Evolutionary conservation across 2,888 invertebrate genomes (phyloP), one percentile per base, ranked within the genome.

Genomic region (Pheosia gnoma): DNA sequence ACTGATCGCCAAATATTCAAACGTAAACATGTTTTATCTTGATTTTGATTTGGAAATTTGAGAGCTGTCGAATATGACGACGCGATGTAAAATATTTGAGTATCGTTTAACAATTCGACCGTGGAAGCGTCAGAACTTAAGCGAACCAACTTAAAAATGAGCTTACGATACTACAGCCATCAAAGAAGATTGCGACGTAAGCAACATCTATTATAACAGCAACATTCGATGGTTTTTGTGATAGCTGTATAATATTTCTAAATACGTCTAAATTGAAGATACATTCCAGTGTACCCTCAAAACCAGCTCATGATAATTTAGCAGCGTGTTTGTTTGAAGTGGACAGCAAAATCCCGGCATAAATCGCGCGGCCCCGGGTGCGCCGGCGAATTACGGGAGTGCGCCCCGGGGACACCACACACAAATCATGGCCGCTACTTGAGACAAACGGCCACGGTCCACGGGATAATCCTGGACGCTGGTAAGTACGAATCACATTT

Each of bases 311-410:
- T 62, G 63, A 82, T 74, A 80, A 79, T 82, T 80, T 77, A 74
- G 75, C 70, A 76, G 63, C 65, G 74, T 86, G 85, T 87, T 87
- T 87, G 82, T 84, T 86, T 84, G 82, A 85, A 88, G 75, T 75
- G 74, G 75, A 76, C 75, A 72, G 58, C 59, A 25, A 61, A 76
- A 88, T 85, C 86, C 85, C 67, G 69, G 77, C 80, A 84, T 86
- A 84, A 84, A 87, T 85, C 71, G 75, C 64, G 47, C 67, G 74
- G 68, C 78, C 79, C 70, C 63, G 71, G 65, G 64, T 66, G 74
- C 75, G 77, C 71, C 78, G 45, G 9, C 9, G 76, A 77, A 77
- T 65, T 71, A 75, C 70, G 67, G 65, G 62, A 71, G 65, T 61
- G 65, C 62, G 62, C 74, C 71, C 71, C 61, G 54, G 75, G 77